Evolutionary conservation across 2,113 vertebrate species (phyloP).

Genomic region (Centropus unirufus): DNA sequence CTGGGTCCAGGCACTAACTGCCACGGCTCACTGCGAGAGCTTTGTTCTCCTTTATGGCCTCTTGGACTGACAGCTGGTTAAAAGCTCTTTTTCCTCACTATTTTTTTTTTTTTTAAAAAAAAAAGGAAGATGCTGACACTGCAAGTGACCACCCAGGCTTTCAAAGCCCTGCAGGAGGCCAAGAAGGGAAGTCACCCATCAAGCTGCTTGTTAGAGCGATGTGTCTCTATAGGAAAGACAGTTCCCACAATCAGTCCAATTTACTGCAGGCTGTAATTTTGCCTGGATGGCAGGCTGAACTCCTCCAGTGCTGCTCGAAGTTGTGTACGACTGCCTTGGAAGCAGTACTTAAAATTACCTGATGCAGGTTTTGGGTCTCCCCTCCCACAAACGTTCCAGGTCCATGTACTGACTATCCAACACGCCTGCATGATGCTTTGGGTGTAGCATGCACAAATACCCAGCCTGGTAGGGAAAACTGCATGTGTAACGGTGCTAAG

Average conservation of each 20-base stretch:
- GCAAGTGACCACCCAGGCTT: conserved; percentile 51
- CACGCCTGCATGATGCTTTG: accelerated
- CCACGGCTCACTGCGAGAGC: not conserved
- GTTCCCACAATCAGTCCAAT: conserved; percentile 18
- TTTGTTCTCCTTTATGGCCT: not conserved
- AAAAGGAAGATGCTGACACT: conserved; percentile 20
- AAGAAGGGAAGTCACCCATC: conserved; percentile 42
- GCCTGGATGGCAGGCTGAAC: not conserved
- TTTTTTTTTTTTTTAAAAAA: not conserved
- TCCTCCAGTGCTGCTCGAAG: not conserved
- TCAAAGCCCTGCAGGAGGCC: conserved; percentile 34
- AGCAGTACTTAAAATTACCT: not conserved
- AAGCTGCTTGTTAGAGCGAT: conserved; percentile 22
- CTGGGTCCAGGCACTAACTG: not conserved
- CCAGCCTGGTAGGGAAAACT: not conserved
- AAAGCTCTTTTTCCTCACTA: not conserved
- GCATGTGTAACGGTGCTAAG: not conserved
- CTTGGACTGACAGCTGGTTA: not conserved
- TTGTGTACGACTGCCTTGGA: not conserved
- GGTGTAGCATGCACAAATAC: accelerated
- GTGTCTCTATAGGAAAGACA: conserved; percentile 18
- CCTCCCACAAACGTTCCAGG: not conserved
- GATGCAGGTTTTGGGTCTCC: not conserved
- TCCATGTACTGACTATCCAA: not conserved
- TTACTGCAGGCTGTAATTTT: conserved; percentile 16